Evolutionary conservation across 1,140 invertebrate species (phyloP), one percentile per base, ranked within the genome.

Genomic region (Drosophila ercepeae): DNA sequence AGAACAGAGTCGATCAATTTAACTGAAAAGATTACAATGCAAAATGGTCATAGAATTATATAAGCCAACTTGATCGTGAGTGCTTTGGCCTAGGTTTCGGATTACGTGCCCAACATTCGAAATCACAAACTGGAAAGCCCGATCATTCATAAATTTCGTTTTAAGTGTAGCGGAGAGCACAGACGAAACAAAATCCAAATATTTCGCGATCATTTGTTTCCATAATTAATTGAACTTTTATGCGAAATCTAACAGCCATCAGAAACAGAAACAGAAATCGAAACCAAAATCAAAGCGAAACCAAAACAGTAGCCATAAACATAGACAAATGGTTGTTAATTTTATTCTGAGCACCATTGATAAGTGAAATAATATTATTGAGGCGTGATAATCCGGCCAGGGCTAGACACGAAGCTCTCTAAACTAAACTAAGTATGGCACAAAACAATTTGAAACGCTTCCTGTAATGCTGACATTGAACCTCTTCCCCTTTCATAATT

Each of bases 121-220:
- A 64, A 50, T 45, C 41, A 29, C 29, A 53, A 68, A 59, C 48
- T 61, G 59, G 59, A 67, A 61, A 70, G 48, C 29, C 46, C 55
- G 69, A 72, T 78, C 76, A 77, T 81, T 88, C 73, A 86, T 82
- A 88, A 82, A 86, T 77, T 82, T 63, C 60, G 48, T 46, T 68
- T 46, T 70, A 75, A 82, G 74, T 69, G 75, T 77, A 67, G 49
- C 49, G 39, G 65, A 60, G 42, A 60, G 42, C 52, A 63, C 63
- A 63, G 51, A 45, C 42, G 34, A 59, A 78, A 55, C 41, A 34
- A 63, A 70, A 53, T 73, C 27, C 34, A 72, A 61, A 55, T 44
- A 49, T 76, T 65, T 77, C 53, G 65, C 71, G 53, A 46, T 32
- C 61, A 73, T 69, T 72, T 70, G 63, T 42, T 50, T 53, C 48